phyloP scores from a whole-genome alignment of 92 coral and sea anemone species.

The Palythoa grandiflora region DNA sequence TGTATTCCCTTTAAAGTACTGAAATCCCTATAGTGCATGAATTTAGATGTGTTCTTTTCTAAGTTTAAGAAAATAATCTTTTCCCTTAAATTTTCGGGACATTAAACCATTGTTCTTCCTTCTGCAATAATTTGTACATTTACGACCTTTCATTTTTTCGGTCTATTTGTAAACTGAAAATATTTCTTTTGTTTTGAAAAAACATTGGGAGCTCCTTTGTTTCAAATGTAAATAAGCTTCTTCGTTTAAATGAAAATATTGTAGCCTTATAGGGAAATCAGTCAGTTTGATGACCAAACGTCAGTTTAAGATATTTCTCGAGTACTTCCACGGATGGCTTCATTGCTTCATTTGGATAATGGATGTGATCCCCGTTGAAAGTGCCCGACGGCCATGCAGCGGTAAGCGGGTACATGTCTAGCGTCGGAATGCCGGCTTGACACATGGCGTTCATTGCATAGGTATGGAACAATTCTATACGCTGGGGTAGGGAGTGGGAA shows the following conservation, averaged over 20 bases:
- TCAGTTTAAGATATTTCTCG: slow-evolving; percentile 47
- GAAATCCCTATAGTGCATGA: too few species aligned
- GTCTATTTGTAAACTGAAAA: too few species aligned
- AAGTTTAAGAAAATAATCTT: too few species aligned
- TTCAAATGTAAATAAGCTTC: background rate
- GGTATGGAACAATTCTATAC: slow-evolving; percentile 59
- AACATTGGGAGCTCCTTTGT: too few species aligned
- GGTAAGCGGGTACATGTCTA: slow-evolving; percentile 71
- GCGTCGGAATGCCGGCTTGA: slow-evolving; percentile 57
- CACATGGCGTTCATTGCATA: slow-evolving; percentile 69
- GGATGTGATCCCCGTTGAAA: slow-evolving; percentile 55
- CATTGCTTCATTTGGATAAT: slow-evolving; percentile 61
- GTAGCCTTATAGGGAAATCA: background rate
- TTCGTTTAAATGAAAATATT: background rate
- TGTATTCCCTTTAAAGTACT: too few species aligned
- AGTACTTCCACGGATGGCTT: slow-evolving; percentile 56
- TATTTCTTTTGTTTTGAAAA: too few species aligned
- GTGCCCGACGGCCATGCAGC: slow-evolving; percentile 77
- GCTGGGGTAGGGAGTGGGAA: slow-evolving; percentile 31
- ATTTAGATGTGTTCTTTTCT: too few species aligned
- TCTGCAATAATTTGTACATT: too few species aligned
- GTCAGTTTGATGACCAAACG: background rate
- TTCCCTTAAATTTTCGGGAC: too few species aligned
- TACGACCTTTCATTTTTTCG: too few species aligned
- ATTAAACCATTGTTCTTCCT: too few species aligned